phyloP scores from a whole-genome alignment of 2,113 vertebrate species.

The Barnardius zonarius region DNA sequence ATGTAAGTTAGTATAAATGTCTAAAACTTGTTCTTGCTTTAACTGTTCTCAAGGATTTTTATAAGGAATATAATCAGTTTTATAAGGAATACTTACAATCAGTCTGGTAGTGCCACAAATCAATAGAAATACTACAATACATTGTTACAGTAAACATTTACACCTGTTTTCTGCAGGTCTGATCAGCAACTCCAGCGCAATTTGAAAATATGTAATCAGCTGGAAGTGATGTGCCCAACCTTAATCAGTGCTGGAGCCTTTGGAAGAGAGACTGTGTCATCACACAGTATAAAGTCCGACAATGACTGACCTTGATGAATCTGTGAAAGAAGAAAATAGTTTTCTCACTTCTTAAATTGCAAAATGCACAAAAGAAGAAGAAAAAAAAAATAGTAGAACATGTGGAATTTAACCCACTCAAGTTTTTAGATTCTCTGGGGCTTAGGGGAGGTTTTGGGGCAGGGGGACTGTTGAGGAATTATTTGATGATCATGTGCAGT shows the following conservation, averaged over 20 bases:
- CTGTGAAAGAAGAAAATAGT: slow-evolving; percentile 16
- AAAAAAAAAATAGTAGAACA: background rate
- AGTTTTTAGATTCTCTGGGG: background rate
- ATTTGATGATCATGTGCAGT: background rate
- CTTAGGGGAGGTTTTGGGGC: background rate
- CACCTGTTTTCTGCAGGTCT: slow-evolving; percentile 20
- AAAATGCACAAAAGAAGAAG: background rate
- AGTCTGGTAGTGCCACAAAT: background rate
- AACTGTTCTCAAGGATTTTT: background rate
- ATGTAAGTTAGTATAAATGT: background rate
- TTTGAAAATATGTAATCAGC: background rate
- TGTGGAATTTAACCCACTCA: background rate
- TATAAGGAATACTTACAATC: background rate
- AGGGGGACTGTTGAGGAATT: background rate
- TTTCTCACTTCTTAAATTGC: background rate
- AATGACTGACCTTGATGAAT: background rate
- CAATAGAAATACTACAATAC: background rate
- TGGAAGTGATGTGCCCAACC: background rate
- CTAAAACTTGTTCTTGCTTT: background rate
- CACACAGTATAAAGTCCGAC: background rate
- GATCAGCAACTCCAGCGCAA: background rate
- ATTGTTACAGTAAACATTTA: background rate
- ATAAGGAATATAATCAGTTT: background rate
- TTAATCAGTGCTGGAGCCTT: background rate
- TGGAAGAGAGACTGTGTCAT: background rate